These are phyloP conservation scores for Dolichomitus sp. DNA, from an alignment of 2,888 invertebrate genomes.

Conservation along the genomic window DNA sequence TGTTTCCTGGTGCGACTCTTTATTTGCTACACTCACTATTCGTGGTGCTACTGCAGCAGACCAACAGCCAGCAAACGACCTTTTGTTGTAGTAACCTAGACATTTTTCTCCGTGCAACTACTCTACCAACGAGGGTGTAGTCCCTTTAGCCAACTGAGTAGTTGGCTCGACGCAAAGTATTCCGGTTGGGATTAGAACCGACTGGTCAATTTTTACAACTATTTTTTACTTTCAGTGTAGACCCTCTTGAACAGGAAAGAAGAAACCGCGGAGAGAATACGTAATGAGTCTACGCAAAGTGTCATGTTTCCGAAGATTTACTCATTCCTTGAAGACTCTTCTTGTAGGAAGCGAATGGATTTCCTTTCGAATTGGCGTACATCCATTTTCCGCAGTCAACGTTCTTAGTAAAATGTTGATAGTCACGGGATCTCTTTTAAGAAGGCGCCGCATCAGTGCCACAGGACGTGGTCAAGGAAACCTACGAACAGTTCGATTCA, in stretches of 20 bases:
- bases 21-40: too few species aligned
- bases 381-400: not conserved
- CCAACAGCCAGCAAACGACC: too few species aligned
- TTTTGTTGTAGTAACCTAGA: too few species aligned
- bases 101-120: too few species aligned
- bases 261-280: conserved; percentile 10
- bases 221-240: not conserved
- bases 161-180: too few species aligned
- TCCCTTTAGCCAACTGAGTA: too few species aligned
- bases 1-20: too few species aligned
- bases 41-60: too few species aligned
- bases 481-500: conserved; percentile 74
- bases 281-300: conserved; percentile 10
- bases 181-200: too few species aligned
- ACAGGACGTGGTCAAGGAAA: conserved; percentile 67
- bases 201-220: too few species aligned
- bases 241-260: conserved; percentile 30
- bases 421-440: not conserved
- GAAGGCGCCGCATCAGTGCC: conserved; percentile 11
- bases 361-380: not conserved
- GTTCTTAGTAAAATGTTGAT: not conserved
- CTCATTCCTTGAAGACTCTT: not conserved
- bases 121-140: too few species aligned
- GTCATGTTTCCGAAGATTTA: too few species aligned
- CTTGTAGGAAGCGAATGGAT: not conserved